Evolutionary conservation across 1,140 invertebrate genomes (phyloP), one percentile per base, ranked within the genome.

Genomic region (Heliconius himera): DNA sequence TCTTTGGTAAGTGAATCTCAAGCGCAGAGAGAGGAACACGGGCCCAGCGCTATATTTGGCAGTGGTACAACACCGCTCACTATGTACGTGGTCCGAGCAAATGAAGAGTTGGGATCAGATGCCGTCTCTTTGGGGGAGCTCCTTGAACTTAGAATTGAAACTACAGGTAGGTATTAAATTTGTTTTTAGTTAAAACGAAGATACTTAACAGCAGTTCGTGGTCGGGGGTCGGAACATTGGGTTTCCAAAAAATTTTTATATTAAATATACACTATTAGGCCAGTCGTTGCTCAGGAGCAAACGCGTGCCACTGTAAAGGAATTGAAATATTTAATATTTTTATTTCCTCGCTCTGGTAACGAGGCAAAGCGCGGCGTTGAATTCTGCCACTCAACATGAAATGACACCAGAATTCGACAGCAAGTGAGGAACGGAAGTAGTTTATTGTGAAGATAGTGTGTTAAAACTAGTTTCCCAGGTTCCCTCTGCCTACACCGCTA

Each of bases 71-170:
- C 88, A 0, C 91, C 90, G 22, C 85, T 94, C 22, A 88, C 85
- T 16, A 93, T 95, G 94, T 94, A 94, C 84, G 90, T 94, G 78
- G 90, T 94, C 70, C 85, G 94, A 8, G 91, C 83, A 3, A 81
- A 85, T 1, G 87, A 84, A 22, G 87, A 85, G 66, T 70, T 78
- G 8, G 83, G 81, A 22, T 36, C 84, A 29, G 81, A 83, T 20
- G 73, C 91, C 2, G 92, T 94, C 6, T 88, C 92, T 22, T 85
- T 95, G 2, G 94, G 94, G 1, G 94, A 95, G 75, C 88, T 89
- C 4, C 89, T 95, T 1, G 93, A 95, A 76, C 80, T 94, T 8
- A 82, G 93, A n/a, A 91, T 95, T 13, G 94, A 95, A 77, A 90
- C 92, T 22, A 87, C 89, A 51, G 91, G 91, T 91, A 79, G 5